Percentiles rank a stretch among this genome's conserved stretches.
phyloP scores from a whole-genome alignment of 2,113 vertebrate species.

The Osmerus mordax region DNA sequence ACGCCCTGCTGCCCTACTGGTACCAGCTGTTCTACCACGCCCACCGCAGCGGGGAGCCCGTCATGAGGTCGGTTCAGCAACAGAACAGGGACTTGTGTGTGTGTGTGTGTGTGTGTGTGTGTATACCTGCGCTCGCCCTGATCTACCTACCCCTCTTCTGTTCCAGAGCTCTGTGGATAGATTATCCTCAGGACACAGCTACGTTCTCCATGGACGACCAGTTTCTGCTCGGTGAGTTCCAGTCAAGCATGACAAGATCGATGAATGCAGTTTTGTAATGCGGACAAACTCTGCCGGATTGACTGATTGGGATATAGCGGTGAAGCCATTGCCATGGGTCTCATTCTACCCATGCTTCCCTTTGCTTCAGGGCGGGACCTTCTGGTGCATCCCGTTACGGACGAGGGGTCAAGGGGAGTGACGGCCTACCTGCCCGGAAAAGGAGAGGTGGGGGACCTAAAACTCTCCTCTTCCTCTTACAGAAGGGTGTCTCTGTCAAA shows the following conservation, averaged over 20 bases:
- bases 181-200: conserved; percentile 78
- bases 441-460: conserved; percentile 73
- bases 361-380: conserved; percentile 74
- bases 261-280: too few species aligned
- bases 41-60: conserved; percentile 74
- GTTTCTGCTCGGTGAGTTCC: conserved; percentile 82
- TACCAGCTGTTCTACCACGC: conserved; percentile 84
- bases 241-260: too few species aligned
- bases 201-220: conserved; percentile 84
- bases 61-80: conserved; percentile 78
- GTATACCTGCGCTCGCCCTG: not conserved
- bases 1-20: conserved; percentile 87
- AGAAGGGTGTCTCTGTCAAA: not conserved
- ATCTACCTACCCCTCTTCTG: conserved; percentile 12
- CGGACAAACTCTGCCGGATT: too few species aligned
- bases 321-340: not conserved
- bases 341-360: not conserved
- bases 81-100: not conserved
- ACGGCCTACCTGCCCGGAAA: conserved; percentile 85
- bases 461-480: not conserved
- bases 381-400: conserved; percentile 85
- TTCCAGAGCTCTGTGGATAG: conserved; percentile 83
- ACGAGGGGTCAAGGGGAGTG: conserved; percentile 78
- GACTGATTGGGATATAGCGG: not conserved
- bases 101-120: not conserved